phyloP scores from a whole-genome alignment of 2,113 vertebrate genomes.

The Elephas maximus region DNA sequence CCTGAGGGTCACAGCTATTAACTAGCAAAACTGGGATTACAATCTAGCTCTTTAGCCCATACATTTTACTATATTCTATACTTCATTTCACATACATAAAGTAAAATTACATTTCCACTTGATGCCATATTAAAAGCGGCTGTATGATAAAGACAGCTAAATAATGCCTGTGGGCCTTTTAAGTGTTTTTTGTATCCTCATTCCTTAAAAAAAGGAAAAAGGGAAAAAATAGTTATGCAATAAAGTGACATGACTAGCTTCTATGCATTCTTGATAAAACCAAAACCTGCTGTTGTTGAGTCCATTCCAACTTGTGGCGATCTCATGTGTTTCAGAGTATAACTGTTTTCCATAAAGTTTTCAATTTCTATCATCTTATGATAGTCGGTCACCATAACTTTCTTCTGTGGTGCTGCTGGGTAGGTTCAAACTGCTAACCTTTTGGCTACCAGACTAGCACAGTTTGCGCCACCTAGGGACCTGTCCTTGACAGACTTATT shows the following conservation, averaged over 20 bases:
- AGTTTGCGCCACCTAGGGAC: too few species aligned
- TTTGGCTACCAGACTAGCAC: too few species aligned
- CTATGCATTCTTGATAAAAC: conserved; percentile 1
- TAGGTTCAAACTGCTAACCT: too few species aligned
- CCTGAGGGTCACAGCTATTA: not conserved
- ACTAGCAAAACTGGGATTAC: not conserved
- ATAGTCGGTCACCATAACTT: too few species aligned
- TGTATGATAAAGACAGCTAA: not conserved
- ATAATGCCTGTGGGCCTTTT: not conserved
- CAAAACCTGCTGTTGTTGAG: too few species aligned
- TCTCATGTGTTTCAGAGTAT: too few species aligned
- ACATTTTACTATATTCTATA: not conserved
- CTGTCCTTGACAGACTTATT: not conserved
- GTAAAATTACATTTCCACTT: not conserved
- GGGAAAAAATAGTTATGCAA: not conserved
- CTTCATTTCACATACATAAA: not conserved
- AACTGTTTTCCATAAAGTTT: too few species aligned
- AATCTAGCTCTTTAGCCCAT: not conserved
- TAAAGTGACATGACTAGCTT: not conserved
- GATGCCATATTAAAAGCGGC: not conserved
- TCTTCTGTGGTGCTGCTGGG: too few species aligned
- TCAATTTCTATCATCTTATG: too few species aligned
- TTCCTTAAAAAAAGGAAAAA: not conserved
- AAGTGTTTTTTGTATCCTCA: not conserved
- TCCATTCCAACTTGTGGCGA: too few species aligned